A percentile compares a stretch with the other conserved stretches of the same genome.
Conservation (phyloP, 2,797 vertebrate genomes). For the Psittacula echo region DNA sequence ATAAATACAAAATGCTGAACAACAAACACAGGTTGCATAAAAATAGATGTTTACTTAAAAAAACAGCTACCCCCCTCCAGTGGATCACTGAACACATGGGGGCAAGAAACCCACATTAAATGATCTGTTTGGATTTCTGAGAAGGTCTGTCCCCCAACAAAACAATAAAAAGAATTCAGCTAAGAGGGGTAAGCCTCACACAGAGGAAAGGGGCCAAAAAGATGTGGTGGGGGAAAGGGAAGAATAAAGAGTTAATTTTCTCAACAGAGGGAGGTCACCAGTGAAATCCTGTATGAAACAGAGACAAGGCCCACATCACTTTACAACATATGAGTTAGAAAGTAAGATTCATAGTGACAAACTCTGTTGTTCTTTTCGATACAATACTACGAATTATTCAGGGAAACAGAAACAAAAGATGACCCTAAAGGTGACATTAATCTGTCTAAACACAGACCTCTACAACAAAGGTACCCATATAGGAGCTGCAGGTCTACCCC, state of each 20-base stretch:
- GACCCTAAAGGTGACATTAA: not conserved
- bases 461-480: not conserved
- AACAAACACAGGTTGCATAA: not conserved
- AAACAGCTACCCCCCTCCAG: not conserved
- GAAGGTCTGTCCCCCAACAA: not conserved
- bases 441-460: not conserved
- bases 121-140: not conserved
- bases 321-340: not conserved
- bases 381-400: not conserved
- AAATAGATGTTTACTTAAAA: not conserved
- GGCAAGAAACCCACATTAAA: not conserved
- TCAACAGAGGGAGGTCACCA: not conserved
- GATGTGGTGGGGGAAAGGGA: not conserved
- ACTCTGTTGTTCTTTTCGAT: not conserved
- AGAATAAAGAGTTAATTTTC: not conserved
- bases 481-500: not conserved
- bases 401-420: not conserved
- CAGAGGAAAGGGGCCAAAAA: not conserved
- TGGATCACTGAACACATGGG: not conserved
- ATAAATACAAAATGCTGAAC: not conserved
- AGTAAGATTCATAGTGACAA: not conserved
- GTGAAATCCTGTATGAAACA: not conserved
- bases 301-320: not conserved
- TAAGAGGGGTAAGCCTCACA: not conserved
- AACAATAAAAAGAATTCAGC: not conserved